Evolutionary conservation across 2,888 invertebrate genomes (phyloP).

Genomic region (Helicoverpa assulta): DNA sequence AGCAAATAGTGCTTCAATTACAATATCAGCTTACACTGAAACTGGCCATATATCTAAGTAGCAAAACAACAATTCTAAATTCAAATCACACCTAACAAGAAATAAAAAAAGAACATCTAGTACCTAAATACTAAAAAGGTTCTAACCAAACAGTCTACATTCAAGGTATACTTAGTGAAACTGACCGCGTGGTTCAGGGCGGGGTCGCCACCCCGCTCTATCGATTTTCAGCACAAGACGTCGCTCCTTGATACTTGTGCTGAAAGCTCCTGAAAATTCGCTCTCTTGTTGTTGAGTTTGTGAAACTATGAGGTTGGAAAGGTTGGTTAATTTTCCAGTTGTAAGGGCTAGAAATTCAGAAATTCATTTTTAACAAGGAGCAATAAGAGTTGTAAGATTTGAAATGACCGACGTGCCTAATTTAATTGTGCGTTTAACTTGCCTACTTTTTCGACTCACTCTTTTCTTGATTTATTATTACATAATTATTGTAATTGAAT

Average conservation of each 20-base stretch:
- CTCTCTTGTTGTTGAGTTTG: background rate
- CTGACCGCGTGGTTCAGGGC: conserved; percentile 56
- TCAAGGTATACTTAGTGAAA: conserved; percentile 47
- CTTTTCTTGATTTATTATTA: too few species aligned
- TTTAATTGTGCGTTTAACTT: too few species aligned
- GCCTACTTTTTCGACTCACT: too few species aligned
- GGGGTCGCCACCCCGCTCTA: conserved; percentile 68
- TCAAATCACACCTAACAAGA: background rate
- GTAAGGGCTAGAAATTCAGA: background rate
- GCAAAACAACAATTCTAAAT: background rate
- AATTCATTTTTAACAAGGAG: too few species aligned
- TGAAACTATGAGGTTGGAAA: background rate
- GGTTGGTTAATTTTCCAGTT: background rate
- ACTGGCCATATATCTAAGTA: too few species aligned
- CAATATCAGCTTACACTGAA: too few species aligned
- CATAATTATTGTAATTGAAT: too few species aligned
- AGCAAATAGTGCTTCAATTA: too few species aligned
- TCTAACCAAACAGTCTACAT: conserved; percentile 26
- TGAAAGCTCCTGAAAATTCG: conserved; percentile 45
- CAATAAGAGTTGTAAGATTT: too few species aligned
- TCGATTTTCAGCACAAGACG: conserved; percentile 82
- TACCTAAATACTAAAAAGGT: background rate
- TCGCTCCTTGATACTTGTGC: conserved; percentile 55
- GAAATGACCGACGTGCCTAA: too few species aligned
- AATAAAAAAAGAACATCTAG: background rate